Base-by-base conservation (phyloP, 2,888 invertebrate species). In the Choreutis nemorana region DNA sequence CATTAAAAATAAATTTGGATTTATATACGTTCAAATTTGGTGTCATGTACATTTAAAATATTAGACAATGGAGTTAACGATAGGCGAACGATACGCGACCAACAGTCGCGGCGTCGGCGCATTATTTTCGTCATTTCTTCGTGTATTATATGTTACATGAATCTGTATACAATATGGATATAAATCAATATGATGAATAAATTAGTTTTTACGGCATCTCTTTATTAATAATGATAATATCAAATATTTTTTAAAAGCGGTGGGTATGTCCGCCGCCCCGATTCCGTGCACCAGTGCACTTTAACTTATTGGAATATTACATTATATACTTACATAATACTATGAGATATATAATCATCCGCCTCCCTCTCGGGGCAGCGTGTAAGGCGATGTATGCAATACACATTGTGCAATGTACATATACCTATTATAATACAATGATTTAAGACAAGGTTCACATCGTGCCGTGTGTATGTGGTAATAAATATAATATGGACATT, bases 391-490 rank as follows among this genome's bases (percentile, higher is more conserved):
- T 78, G 81, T 84, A 84, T 85, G 83, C 83, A n/a, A 82, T 83
- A 83, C 83, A 83, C 80, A 80, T 80, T 81, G 79, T 85, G 84
- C 84, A 84, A 84, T 86, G 85, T 85, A 86, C 83, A 85, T 83
- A 83, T 83, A 83, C 83, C 83, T 84, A 84, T 67, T 80, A 81
- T 77, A 78, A 83, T 83, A 84, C 83, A 83, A 84, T 84, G 86
- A 86, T 86, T 78, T 83, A 87, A 87, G 87, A 87, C 86, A 87
- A 88, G 88, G 88, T 89, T 89, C 89, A 89, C 89, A 87, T 88
- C 87, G 89, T 89, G 89, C 89, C 89, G 89, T 88, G 88, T 88
- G 88, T 89, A 88, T 89, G 88, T 89, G 89, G 87, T 87, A 85
- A 85, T 83, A 87, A 86, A 87, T 87, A 87, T 87, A 87, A 87